Base-by-base conservation (phyloP, 2,888 invertebrate genomes). In the Standfussiana lucernea region DNA sequence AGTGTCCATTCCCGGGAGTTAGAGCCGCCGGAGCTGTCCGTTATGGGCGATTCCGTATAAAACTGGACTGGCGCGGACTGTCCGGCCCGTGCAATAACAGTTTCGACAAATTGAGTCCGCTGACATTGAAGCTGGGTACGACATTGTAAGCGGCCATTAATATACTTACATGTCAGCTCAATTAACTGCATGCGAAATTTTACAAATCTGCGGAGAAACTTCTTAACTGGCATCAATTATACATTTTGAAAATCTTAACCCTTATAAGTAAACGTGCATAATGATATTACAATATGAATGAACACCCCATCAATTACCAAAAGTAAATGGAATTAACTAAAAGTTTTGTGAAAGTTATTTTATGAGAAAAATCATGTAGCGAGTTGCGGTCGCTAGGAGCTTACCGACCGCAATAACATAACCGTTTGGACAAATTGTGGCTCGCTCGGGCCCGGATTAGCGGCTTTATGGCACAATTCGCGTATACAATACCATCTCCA, bases 371-470 rank as follows among this genome's bases (percentile, higher is more conserved):
- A 95, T 95, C 95, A 93, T 93, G 92, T 93, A 86, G 91, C 89
- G 88, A 90, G 91, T 89, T 87, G 84, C 74, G 91, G 90, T 91
- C 91, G 92, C 92, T 88, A 91, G 88, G 91, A 91, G 95, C 95
- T 95, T 95, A 94, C 93, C 89, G 92, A 93, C 95, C 95, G 95
- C 95, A 95, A 95, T 96, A 96, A 96, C 96, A 96, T 96, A 96
- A 96, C 96, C 95, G 95, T 96, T 96, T 94, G 93, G 93, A 95
- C 96, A 96, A 96, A 96, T 96, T 95, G 96, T 95, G 91, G 94
- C 93, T 92, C 93, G 94, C 92, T 91, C 90, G 92, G 92, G 90
- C 89, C 91, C 89, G 95, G 95, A 96, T 96, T 96, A 96, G 95
- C 94, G 93, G 94, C 94, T 96, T 95, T 96, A 95, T 95, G 93